Evolutionary conservation across 2,888 invertebrate species (phyloP), one percentile per base, ranked within the genome.

Genomic region (Icerya purchasi): DNA sequence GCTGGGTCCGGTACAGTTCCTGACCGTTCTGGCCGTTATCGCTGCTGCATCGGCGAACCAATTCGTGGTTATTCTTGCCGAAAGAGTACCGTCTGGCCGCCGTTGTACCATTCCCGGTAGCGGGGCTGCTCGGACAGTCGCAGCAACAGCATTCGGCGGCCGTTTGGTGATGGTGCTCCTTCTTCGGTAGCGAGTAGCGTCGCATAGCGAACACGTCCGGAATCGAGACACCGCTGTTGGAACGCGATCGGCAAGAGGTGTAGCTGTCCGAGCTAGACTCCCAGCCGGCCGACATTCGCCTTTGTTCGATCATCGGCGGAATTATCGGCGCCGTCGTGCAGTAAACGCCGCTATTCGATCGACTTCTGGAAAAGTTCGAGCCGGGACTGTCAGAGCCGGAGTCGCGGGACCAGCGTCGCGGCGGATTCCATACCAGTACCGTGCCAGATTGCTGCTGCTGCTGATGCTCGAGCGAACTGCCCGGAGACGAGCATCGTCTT

Each of bases 261-360:
- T 66, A 67, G 60, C 74, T 75, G 24, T 77, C 77, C 10, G 78
- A 75, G 53, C 77, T 70, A 66, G 75, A 73, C 64, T 82, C 70
- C 61, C 84, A 83, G 66, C 84, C 82, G 23, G 83, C 79, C 54
- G 82, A 83, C 67, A 82, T 71, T 63, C 84, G 73, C 49, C 84
- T 73, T 20, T 62, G 59, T 50, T 58, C 56, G 19, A 52, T 53
- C 19, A 54, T 25, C 23, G 49, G 21, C 56, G 61, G 2, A 53
- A 24, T 20, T 51, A 62, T 62, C 53, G 62, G 62, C 82, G 74
- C 61, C 79, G 70, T 75, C 79, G 82, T 21, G 79, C 78, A 77
- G 60, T 64, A 66, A 1, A 79, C 79, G 53, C 79, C 75, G 24
- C 75, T 75, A 66, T 79, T 78, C 52, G 79, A 77, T 67, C 74